A percentile compares a stretch with the other conserved stretches of the same genome.
Evolutionary conservation across 2,113 vertebrate genomes (phyloP).

Genomic region (Herpetotheres cachinnans): DNA sequence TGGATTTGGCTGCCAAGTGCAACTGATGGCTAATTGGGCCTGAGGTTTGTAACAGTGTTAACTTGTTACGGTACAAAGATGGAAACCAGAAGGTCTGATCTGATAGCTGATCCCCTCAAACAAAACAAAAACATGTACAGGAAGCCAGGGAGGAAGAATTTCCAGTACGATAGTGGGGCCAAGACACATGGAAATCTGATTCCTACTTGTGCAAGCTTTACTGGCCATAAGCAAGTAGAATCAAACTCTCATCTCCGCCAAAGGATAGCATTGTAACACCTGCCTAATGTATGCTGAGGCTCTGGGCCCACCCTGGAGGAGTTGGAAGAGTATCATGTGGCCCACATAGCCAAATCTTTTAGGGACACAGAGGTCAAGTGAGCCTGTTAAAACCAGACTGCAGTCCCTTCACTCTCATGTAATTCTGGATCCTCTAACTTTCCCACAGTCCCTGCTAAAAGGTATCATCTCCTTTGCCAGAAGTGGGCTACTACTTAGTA

Average conservation of each 20-base stretch:
- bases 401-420: neutral
- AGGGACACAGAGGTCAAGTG: neutral
- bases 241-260: neutral
- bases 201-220: neutral
- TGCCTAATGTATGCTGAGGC: neutral
- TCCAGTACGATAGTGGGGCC: neutral
- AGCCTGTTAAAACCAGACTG: neutral
- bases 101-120: neutral
- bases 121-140: neutral
- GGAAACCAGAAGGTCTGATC: neutral
- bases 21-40: neutral
- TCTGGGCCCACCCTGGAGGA: neutral
- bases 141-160: neutral
- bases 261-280: neutral
- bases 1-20: neutral
- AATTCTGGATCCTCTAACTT: neutral
- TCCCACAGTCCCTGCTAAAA: neutral
- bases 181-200: neutral
- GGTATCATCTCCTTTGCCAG: neutral
- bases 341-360: neutral
- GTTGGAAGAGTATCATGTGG: neutral
- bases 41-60: neutral
- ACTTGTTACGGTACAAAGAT: neutral
- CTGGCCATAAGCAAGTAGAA: neutral
- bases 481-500: neutral